A percentile compares a stretch with the other conserved stretches of the same genome.
phyloP scores from a whole-genome alignment of 2,888 invertebrate species.

The Drosophila cognata region DNA sequence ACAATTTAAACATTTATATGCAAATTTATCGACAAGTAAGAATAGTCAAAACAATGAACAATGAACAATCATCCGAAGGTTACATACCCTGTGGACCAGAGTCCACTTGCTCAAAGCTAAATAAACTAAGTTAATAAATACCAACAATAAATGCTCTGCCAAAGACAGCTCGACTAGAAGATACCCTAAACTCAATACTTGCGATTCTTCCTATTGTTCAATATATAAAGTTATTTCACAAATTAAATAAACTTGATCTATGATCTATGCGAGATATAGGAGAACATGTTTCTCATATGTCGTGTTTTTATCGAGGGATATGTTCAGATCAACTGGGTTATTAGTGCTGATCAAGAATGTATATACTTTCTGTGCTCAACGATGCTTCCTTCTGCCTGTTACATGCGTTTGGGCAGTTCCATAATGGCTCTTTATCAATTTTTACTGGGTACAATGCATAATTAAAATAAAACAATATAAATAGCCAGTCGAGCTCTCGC shows the following conservation, averaged over 20 bases:
- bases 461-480: neutral
- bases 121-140: neutral
- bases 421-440: neutral
- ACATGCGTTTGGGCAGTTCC: neutral
- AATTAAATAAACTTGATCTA: no score
- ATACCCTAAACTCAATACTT: neutral
- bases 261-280: no score
- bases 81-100: neutral
- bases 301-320: neutral
- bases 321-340: neutral
- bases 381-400: neutral
- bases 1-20: neutral
- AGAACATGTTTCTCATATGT: neutral
- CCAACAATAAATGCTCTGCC: neutral
- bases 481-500: neutral
- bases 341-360: neutral
- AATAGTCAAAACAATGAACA: neutral
- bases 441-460: neutral
- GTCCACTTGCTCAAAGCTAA: neutral
- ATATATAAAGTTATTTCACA: neutral
- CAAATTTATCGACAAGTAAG: neutral
- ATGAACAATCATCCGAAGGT: conserved; percentile 1
- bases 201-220: neutral
- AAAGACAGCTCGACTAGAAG: neutral
- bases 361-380: neutral